Evolutionary conservation across 2,888 invertebrate genomes (phyloP), one percentile per base, ranked within the genome.

Genomic region (Ophion ventricosus): DNA sequence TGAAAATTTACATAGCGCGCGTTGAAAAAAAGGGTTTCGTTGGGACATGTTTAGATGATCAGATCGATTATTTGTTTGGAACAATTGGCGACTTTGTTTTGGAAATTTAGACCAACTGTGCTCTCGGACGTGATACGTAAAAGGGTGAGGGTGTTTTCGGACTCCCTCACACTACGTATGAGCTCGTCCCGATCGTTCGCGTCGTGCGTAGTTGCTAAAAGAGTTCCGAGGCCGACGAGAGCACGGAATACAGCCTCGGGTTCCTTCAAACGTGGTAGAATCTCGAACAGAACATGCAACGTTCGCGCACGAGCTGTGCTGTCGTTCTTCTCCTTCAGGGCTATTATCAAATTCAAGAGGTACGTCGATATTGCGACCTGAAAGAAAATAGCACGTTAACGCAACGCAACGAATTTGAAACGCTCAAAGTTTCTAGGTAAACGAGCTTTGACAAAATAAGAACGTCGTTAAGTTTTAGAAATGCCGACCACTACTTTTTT

Each of bases 181-280:
- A 93, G 82, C 84, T 87, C 85, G n/a, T 85, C 86, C 26, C 88
- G 89, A 73, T 91, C 89, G 20, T 88, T 83, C 0, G 86, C 84
- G 91, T 93, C 93, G 4, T 93, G 93, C 54, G 94, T 93, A 87
- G 94, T 94, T 20, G 93, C 94, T 86, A 96, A 90, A 20, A 98
- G 91, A 0, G 97, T 97, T 67, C 98, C 97, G 43, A 97, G 93
- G 0, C 96, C 96, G 23, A 98, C 97, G 23, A 98, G 94, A 29
- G 95, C 94, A 91, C 98, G 95, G 93, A 96, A 97, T 81, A 96
- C 95, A 0, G 97, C 97, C 92, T 98, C 97, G 1, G 95, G 93
- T 88, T 97, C 97, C 0, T 94, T 94, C 66, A 96, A 92, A 85
- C 93, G 94, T 0, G 94, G 93, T 70, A 96, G 91, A 59, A 96